Conservation (phyloP, 2,888 invertebrate genomes). For the Harmothoe impar region DNA sequence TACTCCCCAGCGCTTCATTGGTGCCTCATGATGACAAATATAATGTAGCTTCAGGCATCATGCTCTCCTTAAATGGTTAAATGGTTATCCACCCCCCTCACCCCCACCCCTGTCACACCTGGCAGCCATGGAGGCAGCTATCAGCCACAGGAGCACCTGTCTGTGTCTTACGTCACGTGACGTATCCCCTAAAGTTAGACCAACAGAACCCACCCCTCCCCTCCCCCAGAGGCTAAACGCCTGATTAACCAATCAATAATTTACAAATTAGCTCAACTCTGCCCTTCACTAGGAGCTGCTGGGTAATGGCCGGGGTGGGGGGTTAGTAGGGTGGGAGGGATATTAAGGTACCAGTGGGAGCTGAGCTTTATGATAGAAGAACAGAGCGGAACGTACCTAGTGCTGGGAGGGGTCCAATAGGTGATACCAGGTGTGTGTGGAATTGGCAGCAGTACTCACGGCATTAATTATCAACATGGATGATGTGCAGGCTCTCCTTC, state of each 20-base stretch:
- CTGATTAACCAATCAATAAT: conserved; percentile 38
- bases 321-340: too few species aligned
- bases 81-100: too few species aligned
- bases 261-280: conserved; percentile 1
- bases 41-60: too few species aligned
- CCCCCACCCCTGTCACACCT: not conserved
- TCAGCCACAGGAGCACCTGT: too few species aligned
- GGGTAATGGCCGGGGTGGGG: not conserved
- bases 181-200: not conserved
- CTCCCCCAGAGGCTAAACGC: not conserved
- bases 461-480: not conserved
- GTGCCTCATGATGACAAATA: too few species aligned
- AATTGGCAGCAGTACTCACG: not conserved
- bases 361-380: not conserved
- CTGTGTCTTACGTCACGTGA: not conserved
- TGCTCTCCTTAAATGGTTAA: too few species aligned
- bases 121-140: not conserved
- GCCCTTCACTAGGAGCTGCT: not conserved
- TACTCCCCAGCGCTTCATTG: too few species aligned
- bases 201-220: too few species aligned
- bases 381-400: not conserved
- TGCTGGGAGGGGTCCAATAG: not conserved
- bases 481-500: not conserved
- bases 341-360: too few species aligned
- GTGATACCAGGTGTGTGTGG: not conserved